Evolutionary conservation across 2,888 invertebrate genomes (phyloP).

Genomic region (Cancer borealis): DNA sequence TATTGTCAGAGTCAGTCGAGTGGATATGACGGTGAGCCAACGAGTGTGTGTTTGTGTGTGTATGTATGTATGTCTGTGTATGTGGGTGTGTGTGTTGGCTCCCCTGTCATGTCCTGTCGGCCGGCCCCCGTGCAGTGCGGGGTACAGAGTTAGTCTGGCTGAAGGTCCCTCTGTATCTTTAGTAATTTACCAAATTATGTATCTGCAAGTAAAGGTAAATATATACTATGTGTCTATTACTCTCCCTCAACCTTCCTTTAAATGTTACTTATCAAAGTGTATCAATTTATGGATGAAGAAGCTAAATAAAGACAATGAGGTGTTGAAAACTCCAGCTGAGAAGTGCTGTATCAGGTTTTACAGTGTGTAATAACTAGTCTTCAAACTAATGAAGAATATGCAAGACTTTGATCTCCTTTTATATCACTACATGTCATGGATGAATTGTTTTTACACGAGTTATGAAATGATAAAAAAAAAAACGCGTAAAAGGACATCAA

Average conservation of each 20-base stretch:
- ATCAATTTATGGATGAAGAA: not conserved
- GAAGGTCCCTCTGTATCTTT: constrained; percentile 68
- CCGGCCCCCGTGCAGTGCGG: constrained; percentile 45
- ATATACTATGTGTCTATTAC: constrained; percentile 4
- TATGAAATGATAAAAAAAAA: no score
- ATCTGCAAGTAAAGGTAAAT: constrained; percentile 70
- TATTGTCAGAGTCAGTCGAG: not conserved
- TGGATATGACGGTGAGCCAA: not conserved
- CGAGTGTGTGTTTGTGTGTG: constrained; percentile 47
- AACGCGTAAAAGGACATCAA: no score
- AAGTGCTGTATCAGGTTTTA: no score
- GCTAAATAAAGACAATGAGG: no score
- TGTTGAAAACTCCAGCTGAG: no score
- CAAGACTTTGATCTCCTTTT: no score
- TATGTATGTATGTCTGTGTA: constrained; percentile 46
- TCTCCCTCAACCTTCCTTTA: not conserved
- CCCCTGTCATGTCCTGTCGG: constrained; percentile 46
- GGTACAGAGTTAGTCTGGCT: constrained; percentile 58
- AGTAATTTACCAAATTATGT: constrained; percentile 69
- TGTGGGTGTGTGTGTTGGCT: constrained; percentile 40
- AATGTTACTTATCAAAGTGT: not conserved
- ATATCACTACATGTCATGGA: no score
- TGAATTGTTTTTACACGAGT: no score
- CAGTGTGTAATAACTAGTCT: no score
- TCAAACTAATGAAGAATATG: no score